phyloP scores from a whole-genome alignment of 2,888 invertebrate species.

The Caenorhabditis japonica region DNA sequence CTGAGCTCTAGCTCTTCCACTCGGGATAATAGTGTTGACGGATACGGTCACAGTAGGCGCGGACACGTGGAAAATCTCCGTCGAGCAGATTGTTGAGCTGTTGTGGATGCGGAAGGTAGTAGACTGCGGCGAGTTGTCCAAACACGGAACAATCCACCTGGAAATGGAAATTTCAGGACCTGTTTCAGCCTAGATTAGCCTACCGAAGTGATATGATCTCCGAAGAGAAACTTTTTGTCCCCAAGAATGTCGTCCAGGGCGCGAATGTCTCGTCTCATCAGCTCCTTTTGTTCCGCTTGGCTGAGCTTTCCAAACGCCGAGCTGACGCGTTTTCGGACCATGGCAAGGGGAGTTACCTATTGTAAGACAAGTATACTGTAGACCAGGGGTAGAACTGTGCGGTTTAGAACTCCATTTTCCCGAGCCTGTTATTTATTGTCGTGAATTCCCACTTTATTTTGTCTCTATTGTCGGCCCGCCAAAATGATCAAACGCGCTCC shows the following conservation, averaged over 20 bases:
- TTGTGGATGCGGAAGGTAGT: conserved; percentile 72
- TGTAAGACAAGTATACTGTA: too few species aligned
- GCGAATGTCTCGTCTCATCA: conserved; percentile 90
- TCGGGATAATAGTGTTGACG: conserved; percentile 73
- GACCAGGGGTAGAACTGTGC: too few species aligned
- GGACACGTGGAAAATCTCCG: conserved; percentile 70
- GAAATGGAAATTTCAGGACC: too few species aligned
- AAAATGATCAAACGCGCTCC: too few species aligned
- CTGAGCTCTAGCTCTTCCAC: too few species aligned
- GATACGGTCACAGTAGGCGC: conserved; percentile 68
- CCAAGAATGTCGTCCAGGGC: conserved; percentile 91
- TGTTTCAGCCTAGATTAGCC: too few species aligned
- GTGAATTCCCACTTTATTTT: too few species aligned
- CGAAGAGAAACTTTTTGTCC: conserved; percentile 94
- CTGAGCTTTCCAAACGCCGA: conserved; percentile 52
- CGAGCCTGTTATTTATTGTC: too few species aligned
- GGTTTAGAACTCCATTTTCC: too few species aligned
- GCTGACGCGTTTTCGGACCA: conserved; percentile 49
- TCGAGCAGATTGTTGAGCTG: conserved; percentile 72
- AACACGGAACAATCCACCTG: conserved; percentile 73
- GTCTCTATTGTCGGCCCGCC: too few species aligned
- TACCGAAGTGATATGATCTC: conserved; percentile 91
- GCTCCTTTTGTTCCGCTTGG: conserved; percentile 45
- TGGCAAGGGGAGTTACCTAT: too few species aligned
- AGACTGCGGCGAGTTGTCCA: conserved; percentile 70